A percentile compares a stretch with the other conserved stretches of the same genome.
Conservation (phyloP, 2,797 vertebrate species). For the Gorsachius magnificus region DNA sequence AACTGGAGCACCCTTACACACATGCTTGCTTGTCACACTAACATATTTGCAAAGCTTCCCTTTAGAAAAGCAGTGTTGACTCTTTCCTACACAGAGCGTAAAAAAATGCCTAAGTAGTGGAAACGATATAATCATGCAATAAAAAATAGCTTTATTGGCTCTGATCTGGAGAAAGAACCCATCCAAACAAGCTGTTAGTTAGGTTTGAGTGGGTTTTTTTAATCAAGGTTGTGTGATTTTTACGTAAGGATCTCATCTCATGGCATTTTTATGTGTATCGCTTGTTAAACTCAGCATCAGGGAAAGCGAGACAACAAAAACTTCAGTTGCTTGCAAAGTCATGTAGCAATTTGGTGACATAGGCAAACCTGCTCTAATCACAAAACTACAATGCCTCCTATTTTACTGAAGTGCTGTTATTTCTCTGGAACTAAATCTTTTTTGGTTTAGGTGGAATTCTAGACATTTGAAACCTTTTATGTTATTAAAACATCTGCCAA, state of each 20-base stretch:
- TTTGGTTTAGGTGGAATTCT: not conserved
- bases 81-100: not conserved
- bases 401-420: not conserved
- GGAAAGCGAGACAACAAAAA: not conserved
- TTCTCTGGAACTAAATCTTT: not conserved
- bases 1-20: not conserved
- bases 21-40: not conserved
- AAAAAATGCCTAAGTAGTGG: not conserved
- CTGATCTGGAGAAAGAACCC: not conserved
- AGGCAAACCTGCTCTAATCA: not conserved
- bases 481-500: not conserved
- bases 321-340: not conserved
- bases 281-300: not conserved
- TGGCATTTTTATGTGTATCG: not conserved
- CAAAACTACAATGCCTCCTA: fast-evolving
- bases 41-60: not conserved
- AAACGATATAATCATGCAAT: not conserved
- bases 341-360: not conserved
- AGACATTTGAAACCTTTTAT: not conserved
- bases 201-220: not conserved
- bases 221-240: not conserved
- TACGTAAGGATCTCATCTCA: not conserved
- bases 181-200: not conserved
- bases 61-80: not conserved
- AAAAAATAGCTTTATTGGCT: not conserved